Conservation (phyloP, 2,888 invertebrate genomes). For the Xylophagus ater region DNA sequence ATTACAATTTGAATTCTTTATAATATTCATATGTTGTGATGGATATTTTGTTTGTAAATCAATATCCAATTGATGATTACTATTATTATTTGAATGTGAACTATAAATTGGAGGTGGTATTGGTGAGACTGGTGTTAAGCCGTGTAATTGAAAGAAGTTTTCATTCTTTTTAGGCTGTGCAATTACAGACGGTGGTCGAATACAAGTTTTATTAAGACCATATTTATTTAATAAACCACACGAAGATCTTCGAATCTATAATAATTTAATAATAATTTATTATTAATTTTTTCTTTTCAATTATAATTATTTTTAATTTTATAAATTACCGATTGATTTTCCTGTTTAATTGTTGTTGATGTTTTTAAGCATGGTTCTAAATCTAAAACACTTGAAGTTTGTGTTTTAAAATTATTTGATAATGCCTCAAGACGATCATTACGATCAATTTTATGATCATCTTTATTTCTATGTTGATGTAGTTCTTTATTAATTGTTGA, state of each 20-base stretch:
- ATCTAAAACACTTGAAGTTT: neutral
- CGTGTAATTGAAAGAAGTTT: constrained; percentile 12
- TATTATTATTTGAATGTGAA: constrained; percentile 4
- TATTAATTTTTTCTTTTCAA: constrained; percentile 8
- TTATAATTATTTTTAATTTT: constrained; percentile 10
- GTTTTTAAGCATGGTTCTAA: constrained; percentile 6
- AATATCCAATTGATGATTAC: too few relatives aligned
- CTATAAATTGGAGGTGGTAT: constrained; percentile 9
- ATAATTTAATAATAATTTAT: constrained; percentile 6
- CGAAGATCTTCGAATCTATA: constrained; percentile 8
- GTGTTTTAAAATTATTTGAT: neutral
- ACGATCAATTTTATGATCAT: neutral
- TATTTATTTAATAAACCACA: constrained; percentile 16
- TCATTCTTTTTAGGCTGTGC: constrained; percentile 13
- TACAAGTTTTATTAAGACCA: constrained; percentile 16
- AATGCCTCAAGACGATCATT: neutral
- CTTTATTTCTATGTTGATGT: too few relatives aligned
- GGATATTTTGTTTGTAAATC: constrained; percentile 8
- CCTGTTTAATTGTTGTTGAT: constrained; percentile 1
- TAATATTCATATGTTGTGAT: constrained; percentile 2
- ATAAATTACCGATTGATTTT: constrained; percentile 8
- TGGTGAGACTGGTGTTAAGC: constrained; percentile 10
- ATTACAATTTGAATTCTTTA: constrained; percentile 10
- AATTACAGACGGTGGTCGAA: constrained; percentile 13
- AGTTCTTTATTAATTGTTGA: neutral